Evolutionary conservation across 2,888 invertebrate genomes (phyloP), one percentile per base, ranked within the genome.

Genomic region (Chaetogeoica ovagalla): DNA sequence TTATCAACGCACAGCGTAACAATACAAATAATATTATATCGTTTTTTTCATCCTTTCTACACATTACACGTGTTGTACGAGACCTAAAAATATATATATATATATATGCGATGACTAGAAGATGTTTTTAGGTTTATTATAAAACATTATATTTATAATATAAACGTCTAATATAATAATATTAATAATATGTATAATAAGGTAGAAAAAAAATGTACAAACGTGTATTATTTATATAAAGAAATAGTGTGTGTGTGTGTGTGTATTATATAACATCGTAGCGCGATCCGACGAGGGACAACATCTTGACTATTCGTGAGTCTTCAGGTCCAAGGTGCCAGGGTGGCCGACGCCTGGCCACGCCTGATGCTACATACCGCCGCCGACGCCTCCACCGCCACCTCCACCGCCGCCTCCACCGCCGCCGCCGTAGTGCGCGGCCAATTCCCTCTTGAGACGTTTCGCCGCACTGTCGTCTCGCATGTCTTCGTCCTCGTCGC

Each of bases 391-490:
- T 59, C 48, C 72, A 75, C 77, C 69, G 72, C 81, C 81, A 19
- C 82, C 83, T 21, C 75, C 75, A 0, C 82, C 79, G 13, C 74
- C 81, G 3, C 75, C 75, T 19, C 66, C 66, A 2, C 72, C 72
- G 9, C 76, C 81, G 79, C 82, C 74, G 15, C 82, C 84, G 52
- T 83, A 84, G 71, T 89, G 90, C 84, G 89, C 88, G 83, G 89
- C 90, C 74, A 90, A 87, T 85, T 91, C 91, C 71, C 91, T 88
- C 82, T 91, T 87, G 82, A 91, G 90, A 85, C 92, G 88, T 87
- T 92, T 92, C 83, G 92, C 91, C 72, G 89, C 89, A 82, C 88
- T 89, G 85, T 91, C 90, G 84, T 90, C 90, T 83, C 90, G 90
- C 82, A 90, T 91, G 84, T 92, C 91, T 72, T 93, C 88, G 82